phyloP scores from a whole-genome alignment of 2,113 vertebrate species.

The Chionis minor region DNA sequence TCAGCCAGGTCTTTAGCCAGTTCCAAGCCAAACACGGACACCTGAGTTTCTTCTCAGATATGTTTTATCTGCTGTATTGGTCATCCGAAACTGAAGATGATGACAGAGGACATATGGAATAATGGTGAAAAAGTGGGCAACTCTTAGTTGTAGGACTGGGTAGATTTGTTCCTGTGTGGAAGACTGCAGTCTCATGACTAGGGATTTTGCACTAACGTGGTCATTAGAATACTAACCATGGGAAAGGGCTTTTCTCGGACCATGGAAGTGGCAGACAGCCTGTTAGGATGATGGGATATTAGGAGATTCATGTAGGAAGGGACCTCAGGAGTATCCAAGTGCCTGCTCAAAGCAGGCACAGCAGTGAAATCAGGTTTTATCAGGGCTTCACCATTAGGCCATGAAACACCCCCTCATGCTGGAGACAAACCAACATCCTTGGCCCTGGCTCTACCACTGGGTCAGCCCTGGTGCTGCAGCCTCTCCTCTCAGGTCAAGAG shows the following conservation, averaged over 20 bases:
- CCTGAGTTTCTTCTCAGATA: not conserved
- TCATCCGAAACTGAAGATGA: not conserved
- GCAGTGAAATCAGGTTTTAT: not conserved
- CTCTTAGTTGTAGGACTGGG: not conserved
- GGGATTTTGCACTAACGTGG: not conserved
- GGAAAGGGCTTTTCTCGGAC: not conserved
- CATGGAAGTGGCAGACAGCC: not conserved
- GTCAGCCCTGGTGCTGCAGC: not conserved
- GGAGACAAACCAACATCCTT: accelerated
- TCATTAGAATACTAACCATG: not conserved
- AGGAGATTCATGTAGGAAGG: not conserved
- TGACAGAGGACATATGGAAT: not conserved
- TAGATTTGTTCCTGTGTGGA: not conserved
- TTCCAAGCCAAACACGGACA: not conserved
- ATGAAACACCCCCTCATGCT: not conserved
- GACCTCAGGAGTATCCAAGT: not conserved
- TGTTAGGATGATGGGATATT: not conserved
- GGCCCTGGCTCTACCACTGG: not conserved
- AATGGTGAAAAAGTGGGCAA: not conserved
- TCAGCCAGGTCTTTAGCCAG: not conserved
- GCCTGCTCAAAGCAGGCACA: not conserved
- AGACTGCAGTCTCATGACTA: not conserved
- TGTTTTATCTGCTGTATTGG: not conserved
- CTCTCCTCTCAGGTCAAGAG: not conserved
- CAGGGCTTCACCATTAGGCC: not conserved